These are phyloP conservation scores for Pangasius larnaudii DNA, from an alignment of 2,797 vertebrate species.

Conservation along the genomic window DNA sequence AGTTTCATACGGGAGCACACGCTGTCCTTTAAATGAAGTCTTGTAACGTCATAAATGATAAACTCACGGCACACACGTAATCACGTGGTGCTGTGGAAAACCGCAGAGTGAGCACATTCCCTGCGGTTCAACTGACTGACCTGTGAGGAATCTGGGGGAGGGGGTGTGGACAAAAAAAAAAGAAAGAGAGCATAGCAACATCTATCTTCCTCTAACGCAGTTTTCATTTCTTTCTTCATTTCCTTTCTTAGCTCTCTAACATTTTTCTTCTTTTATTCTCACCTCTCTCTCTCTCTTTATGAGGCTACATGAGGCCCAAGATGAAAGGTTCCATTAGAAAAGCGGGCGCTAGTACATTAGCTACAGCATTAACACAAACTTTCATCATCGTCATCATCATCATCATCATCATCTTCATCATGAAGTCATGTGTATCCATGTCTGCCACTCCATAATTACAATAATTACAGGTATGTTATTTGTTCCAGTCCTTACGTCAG, in stretches of 20 bases:
- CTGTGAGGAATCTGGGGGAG: not conserved
- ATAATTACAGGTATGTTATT: not conserved
- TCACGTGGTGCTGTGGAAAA: not conserved
- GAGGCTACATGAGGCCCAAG: not conserved
- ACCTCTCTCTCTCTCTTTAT: not conserved
- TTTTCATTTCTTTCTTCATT: not conserved
- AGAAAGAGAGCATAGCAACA: not conserved
- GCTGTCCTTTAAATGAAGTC: not conserved
- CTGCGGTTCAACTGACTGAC: not conserved
- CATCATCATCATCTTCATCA: not conserved
- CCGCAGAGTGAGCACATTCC: not conserved
- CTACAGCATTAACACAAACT: not conserved
- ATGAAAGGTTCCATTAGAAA: not conserved
- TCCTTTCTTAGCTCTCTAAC: not conserved
- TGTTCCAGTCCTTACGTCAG: not conserved
- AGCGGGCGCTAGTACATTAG: not conserved
- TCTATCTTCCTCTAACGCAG: not conserved
- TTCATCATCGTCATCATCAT: not conserved
- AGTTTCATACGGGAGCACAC: no score
- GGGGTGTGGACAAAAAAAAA: no score
- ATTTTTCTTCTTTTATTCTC: not conserved
- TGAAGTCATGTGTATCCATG: no score
- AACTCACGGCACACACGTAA: not conserved
- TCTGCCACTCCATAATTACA: not conserved
- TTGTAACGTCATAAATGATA: constrained; percentile 5